These are phyloP conservation scores for Blastomussa wellsi DNA, from an alignment of 92 coral and sea anemone species.

Conservation along the genomic window DNA sequence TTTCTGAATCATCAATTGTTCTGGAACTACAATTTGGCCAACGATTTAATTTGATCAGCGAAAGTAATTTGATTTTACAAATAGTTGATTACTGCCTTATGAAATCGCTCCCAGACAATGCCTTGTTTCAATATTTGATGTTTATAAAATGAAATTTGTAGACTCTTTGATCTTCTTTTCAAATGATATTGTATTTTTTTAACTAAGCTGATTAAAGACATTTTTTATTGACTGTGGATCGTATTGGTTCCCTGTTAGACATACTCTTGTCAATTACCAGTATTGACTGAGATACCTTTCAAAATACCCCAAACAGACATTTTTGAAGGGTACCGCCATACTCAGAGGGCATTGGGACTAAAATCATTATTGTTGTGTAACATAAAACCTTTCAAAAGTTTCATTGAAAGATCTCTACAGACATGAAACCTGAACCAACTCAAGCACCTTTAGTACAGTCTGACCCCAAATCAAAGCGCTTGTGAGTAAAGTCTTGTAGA, in stretches of 20 bases:
- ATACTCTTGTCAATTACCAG: neutral
- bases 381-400: neutral
- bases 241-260: constrained; percentile 1
- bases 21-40: no score
- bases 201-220: constrained; percentile 7
- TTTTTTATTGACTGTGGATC: neutral
- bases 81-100: neutral
- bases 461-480: constrained; percentile 22
- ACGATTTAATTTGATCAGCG: neutral
- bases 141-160: neutral
- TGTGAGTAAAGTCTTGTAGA: neutral
- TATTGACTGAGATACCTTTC: neutral
- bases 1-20: neutral
- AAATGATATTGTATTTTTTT: constrained; percentile 18
- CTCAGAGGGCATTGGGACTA: neutral
- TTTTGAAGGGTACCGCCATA: neutral
- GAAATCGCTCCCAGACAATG: neutral
- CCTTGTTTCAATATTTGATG: neutral
- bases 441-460: neutral
- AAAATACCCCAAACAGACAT: neutral
- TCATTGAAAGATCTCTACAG: neutral
- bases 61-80: neutral
- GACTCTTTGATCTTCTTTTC: constrained; percentile 1
- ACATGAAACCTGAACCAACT: neutral
- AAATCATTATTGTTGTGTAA: no score